Conservation (phyloP, 2,888 invertebrate genomes). For the Pseudococcus jackbeardsleyi region DNA sequence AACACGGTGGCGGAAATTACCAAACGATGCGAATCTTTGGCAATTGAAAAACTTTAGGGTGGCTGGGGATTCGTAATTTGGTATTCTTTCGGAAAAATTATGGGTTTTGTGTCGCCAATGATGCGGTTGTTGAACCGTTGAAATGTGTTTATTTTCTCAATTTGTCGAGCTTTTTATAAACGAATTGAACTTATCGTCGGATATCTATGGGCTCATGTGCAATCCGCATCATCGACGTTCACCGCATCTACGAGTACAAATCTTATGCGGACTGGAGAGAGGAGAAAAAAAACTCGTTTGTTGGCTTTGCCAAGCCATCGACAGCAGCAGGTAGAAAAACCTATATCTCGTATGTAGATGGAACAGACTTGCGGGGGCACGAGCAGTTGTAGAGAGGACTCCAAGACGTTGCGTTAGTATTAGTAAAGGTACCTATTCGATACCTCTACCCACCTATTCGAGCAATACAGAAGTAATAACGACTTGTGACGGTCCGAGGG, state of each 20-base stretch:
- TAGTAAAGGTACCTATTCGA: background rate
- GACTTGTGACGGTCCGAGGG: background rate
- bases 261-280: background rate
- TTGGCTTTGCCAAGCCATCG: background rate
- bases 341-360: background rate
- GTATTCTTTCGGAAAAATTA: background rate
- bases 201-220: background rate
- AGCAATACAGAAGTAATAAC: background rate
- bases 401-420: background rate
- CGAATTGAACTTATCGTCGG: background rate
- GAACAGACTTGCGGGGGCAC: background rate
- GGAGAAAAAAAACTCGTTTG: background rate
- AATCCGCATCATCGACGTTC: background rate
- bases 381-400: background rate
- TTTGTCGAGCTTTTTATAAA: background rate
- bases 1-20: background rate
- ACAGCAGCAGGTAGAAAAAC: constrained; percentile 29
- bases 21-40: background rate
- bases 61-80: background rate
- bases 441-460: background rate
- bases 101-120: background rate
- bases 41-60: constrained; percentile 16
- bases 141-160: background rate
- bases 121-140: background rate
- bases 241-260: no score